These are phyloP conservation scores for Leptopterna dolabrata DNA, from an alignment of 2,888 invertebrate genomes.

Conservation along the genomic window DNA sequence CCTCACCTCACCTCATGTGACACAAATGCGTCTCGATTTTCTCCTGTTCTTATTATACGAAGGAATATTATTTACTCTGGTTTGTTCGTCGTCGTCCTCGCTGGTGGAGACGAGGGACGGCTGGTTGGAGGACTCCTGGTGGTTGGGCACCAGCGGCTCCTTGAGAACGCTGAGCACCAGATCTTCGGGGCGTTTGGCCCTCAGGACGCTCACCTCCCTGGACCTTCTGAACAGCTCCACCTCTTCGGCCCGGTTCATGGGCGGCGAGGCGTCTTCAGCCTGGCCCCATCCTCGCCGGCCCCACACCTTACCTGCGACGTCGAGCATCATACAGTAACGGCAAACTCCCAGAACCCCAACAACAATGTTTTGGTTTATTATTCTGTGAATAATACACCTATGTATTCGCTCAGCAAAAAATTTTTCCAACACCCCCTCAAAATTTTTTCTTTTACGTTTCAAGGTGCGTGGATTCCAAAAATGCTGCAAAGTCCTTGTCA, in stretches of 20 bases:
- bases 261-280: conserved; percentile 57
- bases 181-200: conserved; percentile 65
- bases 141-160: conserved; percentile 68
- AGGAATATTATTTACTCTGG: conserved; percentile 44
- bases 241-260: conserved; percentile 75
- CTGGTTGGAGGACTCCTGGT: conserved; percentile 35
- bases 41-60: too few species aligned
- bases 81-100: conserved; percentile 58
- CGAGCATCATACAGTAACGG: not conserved
- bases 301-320: conserved; percentile 49
- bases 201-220: conserved; percentile 69
- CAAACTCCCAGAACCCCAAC: too few species aligned
- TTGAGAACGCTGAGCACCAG: conserved; percentile 73
- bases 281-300: conserved; percentile 59
- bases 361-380: too few species aligned
- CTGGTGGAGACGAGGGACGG: conserved; percentile 50
- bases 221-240: conserved; percentile 74
- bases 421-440: too few species aligned
- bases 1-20: too few species aligned
- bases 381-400: too few species aligned
- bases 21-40: too few species aligned
- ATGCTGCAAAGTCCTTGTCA: too few species aligned
- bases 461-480: too few species aligned
- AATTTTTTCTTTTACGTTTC: too few species aligned
- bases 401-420: too few species aligned